phyloP scores from a whole-genome alignment of 2,113 vertebrate genomes.

The Hipposideros armiger region DNA sequence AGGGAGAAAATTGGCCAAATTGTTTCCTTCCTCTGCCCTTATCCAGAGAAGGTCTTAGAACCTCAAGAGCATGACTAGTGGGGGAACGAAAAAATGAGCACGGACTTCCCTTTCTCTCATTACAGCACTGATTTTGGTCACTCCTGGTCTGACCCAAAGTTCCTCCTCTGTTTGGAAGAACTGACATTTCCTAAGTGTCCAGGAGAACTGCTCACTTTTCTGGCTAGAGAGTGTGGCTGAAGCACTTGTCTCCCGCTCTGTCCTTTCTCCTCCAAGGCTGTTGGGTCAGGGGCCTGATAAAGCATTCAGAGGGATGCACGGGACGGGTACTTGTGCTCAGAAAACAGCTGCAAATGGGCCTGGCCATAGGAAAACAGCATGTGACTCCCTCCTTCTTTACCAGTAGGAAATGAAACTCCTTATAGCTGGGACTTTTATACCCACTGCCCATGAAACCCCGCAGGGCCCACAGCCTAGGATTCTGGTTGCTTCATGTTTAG shows the following conservation, averaged over 20 bases:
- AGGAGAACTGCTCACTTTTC: neutral
- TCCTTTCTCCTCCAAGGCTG: neutral
- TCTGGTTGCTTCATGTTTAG: neutral
- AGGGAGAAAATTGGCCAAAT: neutral
- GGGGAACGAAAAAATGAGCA: neutral
- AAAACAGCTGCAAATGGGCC: neutral
- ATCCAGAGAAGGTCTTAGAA: neutral
- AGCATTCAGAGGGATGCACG: neutral
- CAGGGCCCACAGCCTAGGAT: neutral
- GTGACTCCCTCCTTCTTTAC: neutral
- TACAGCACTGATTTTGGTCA: neutral
- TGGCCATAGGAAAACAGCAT: neutral
- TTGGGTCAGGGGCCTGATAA: neutral
- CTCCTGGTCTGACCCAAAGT: neutral
- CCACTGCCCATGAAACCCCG: neutral
- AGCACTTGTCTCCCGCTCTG: neutral
- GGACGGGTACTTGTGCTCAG: neutral
- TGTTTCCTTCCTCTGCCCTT: neutral
- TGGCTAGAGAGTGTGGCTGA: neutral
- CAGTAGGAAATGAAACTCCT: conserved; percentile 65
- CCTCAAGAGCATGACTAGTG: neutral
- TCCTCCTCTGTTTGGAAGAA: conserved; percentile 34
- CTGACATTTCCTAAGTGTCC: neutral
- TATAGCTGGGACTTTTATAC: neutral
- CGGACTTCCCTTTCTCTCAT: neutral